Evolutionary conservation across 92 coral and sea anemone genomes (phyloP), one percentile per base, ranked within the genome.

Genomic region (Heteractis magnifica): DNA sequence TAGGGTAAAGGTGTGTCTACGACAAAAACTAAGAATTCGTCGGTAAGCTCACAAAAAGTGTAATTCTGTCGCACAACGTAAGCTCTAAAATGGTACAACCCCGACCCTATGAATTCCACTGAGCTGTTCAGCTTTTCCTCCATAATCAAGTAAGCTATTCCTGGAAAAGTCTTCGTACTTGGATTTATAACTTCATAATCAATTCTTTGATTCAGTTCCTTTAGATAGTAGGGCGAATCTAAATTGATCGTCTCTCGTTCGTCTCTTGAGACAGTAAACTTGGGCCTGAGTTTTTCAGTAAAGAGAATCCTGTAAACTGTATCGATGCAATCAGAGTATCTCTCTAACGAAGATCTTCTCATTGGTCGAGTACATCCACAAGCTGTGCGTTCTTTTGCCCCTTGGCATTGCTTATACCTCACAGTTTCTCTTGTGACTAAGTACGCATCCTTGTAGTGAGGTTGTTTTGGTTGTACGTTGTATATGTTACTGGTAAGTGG

Each of bases 31-130:
- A 95, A 20, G 73, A 95, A 94, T 76, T 95, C 98, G 75, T 92
- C 98, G 5, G 89, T 90, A 34, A 95, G 81, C 65, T 81, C 85
- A 83, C 98, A 94, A 49, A 95, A 94, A 12, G 98, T 95, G 89
- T 90, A 95, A 64, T 93, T 93, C 77, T 92, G 91, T 84, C 91
- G 94, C 70, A 95, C 94, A 71, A 89, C 87, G 34, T 79, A 84
- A n/a, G 96, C 98, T 65, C 96, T 97, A 77, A 95, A 95, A 82
- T 95, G 98, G 80, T 90, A 95, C 75, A 95, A 86, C 8, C 98
- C 98, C 10, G 98, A 94, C 44, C 98, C 98, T 72, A 88, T 77
- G 82, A 95, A 95, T 74, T 94, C 93, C 65, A 95, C 87, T 34
- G 94, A 94, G 81, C 98, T 94, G 79, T 92, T 94, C n/a, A 87